A percentile compares a stretch with the other conserved stretches of the same genome.
phyloP scores from a whole-genome alignment of 2,888 invertebrate genomes.

The Sympetrum striolatum region DNA sequence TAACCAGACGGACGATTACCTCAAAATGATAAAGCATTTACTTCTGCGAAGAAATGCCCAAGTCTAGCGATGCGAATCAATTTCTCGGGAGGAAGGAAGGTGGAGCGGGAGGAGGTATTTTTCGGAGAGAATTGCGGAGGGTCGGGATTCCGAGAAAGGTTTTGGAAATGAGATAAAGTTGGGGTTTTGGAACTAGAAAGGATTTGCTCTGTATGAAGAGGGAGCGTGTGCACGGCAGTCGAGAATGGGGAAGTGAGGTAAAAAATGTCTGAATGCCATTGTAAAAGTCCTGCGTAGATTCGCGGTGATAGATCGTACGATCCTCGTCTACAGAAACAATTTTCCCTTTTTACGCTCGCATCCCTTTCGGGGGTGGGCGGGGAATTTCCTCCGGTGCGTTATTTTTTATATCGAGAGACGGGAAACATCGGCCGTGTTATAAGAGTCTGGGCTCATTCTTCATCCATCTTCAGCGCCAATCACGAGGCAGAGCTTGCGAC shows the following conservation, averaged over 20 bases:
- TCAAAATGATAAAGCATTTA: too few species aligned
- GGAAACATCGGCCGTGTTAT: background rate
- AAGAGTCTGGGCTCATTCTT: background rate
- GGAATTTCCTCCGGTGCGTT: background rate
- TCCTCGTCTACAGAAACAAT: background rate
- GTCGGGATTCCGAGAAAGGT: background rate
- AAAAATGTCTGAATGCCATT: background rate
- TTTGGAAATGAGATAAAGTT: background rate
- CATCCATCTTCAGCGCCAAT: background rate
- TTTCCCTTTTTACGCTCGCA: background rate
- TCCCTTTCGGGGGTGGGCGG: background rate
- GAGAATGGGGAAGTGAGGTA: background rate
- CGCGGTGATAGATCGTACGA: background rate
- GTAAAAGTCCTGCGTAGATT: background rate
- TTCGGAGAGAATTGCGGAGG: background rate
- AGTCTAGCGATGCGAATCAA: background rate
- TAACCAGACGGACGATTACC: too few species aligned
- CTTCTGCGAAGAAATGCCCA: background rate
- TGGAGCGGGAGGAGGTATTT: background rate
- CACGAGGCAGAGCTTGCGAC: background rate
- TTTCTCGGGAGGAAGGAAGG: background rate
- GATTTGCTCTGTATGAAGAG: background rate
- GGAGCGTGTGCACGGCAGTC: background rate
- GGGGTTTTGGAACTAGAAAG: background rate
- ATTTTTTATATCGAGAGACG: background rate